Conservation (phyloP, 2,797 vertebrate genomes). For the Cuculus canorus region DNA sequence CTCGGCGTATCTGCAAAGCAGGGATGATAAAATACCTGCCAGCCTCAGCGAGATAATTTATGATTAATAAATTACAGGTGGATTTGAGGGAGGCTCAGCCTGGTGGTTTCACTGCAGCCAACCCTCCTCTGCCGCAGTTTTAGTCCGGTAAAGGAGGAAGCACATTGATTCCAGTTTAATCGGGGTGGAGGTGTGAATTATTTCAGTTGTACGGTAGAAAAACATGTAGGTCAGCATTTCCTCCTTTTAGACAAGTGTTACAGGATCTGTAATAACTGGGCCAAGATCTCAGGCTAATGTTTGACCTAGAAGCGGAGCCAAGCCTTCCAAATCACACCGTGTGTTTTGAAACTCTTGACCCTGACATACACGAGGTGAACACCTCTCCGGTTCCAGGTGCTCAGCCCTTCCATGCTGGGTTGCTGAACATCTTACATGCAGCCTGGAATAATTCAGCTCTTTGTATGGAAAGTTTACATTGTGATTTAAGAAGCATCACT, state of each 20-base stretch:
- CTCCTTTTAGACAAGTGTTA: background rate
- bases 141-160: background rate
- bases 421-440: background rate
- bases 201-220: background rate
- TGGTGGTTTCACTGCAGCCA: rapidly evolving
- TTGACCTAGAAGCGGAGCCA: background rate
- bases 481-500: background rate
- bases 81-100: background rate
- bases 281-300: background rate
- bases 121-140: background rate
- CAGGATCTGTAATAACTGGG: background rate
- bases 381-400: background rate
- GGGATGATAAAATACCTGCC: background rate
- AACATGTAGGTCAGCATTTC: background rate
- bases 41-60: rapidly evolving
- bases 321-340: background rate
- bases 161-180: rapidly evolving
- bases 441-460: background rate
- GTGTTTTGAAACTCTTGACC: background rate
- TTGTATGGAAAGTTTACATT: rapidly evolving
- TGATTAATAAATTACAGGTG: background rate
- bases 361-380: rapidly evolving
- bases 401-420: rapidly evolving
- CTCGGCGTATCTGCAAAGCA: background rate
- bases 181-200: background rate